phyloP scores from a whole-genome alignment of 2,888 invertebrate species.

The Eupeodes luniger region DNA sequence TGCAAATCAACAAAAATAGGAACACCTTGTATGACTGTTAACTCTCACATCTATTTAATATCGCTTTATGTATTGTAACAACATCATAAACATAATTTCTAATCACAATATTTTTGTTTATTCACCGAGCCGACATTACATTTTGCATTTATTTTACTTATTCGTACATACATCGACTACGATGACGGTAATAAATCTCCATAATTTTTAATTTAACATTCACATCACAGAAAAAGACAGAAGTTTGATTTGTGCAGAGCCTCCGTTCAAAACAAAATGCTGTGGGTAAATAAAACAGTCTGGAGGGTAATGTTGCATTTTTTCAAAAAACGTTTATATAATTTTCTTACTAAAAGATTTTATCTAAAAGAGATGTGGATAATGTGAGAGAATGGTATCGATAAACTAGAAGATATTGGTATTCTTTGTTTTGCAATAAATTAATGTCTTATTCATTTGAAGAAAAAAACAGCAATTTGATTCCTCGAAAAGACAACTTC shows the following conservation, averaged over 20 bases:
- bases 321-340: neutral
- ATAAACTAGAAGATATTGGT: too few relatives aligned
- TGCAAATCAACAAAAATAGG: neutral
- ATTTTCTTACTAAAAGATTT: too few relatives aligned
- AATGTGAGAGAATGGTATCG: too few relatives aligned
- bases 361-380: too few relatives aligned
- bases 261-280: neutral
- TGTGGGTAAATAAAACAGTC: neutral
- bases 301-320: neutral
- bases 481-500: too few relatives aligned
- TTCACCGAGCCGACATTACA: constrained; percentile 4
- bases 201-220: constrained; percentile 50
- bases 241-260: constrained; percentile 36
- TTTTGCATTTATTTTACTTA: neutral
- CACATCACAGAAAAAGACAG: constrained; percentile 54
- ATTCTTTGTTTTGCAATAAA: too few relatives aligned
- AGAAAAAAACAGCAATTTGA: too few relatives aligned
- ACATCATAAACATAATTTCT: constrained; percentile 63
- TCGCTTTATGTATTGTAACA: constrained; percentile 1
- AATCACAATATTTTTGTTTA: constrained; percentile 44
- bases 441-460: too few relatives aligned
- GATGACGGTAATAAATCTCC: constrained; percentile 58
- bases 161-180: too few relatives aligned
- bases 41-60: neutral
- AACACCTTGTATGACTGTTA: neutral